Conservation (phyloP, 2,113 vertebrate genomes). For the Copsychus sechellarum region DNA sequence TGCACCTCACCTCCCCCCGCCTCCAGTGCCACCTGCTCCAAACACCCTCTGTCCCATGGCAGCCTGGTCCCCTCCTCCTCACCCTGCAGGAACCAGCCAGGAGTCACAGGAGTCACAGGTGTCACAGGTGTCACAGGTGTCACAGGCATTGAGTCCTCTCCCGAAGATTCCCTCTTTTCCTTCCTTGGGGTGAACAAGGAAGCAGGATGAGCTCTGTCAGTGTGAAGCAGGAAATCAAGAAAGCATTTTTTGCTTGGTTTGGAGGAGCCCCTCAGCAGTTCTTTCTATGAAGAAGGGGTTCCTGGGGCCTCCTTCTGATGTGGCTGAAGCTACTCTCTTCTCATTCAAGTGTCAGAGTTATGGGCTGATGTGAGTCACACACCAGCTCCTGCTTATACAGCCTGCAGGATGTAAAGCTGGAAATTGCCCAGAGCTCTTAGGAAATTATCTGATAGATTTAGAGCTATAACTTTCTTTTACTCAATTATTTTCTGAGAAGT, state of each 20-base stretch:
- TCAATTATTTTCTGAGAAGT: conserved; percentile 7
- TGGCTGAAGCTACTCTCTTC: not conserved
- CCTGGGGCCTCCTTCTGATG: not conserved
- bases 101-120: too few species aligned
- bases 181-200: not conserved
- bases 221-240: not conserved
- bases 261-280: not conserved
- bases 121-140: too few species aligned
- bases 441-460: conserved; percentile 5
- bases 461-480: conserved; percentile 2
- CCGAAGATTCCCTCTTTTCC: not conserved
- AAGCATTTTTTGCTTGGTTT: not conserved
- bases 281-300: not conserved
- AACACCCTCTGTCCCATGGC: not conserved
- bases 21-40: accelerated
- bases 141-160: not conserved
- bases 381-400: not conserved
- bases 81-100: not conserved
- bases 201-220: not conserved
- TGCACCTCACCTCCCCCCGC: not conserved
- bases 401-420: not conserved
- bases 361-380: not conserved
- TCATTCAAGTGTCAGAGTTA: not conserved
- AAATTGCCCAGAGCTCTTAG: not conserved
- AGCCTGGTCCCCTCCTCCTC: accelerated